Conservation (phyloP, 2,888 invertebrate genomes). For the Antheraea assamensis region DNA sequence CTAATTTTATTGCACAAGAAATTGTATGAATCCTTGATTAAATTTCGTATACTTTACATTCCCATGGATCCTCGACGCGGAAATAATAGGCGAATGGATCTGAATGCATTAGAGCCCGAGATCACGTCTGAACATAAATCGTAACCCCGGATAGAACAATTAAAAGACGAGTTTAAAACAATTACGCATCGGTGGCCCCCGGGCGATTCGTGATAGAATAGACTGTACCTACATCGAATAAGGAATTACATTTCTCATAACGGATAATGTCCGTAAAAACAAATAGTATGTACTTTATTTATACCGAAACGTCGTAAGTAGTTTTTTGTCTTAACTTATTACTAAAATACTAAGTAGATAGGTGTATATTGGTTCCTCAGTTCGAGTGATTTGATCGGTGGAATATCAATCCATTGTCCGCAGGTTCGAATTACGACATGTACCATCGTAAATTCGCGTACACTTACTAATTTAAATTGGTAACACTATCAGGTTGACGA, state of each 20-base stretch:
- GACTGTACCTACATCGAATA: conserved; percentile 35
- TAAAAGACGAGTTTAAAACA: conserved; percentile 82
- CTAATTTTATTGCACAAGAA: conserved; percentile 58
- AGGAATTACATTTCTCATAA: conserved; percentile 35
- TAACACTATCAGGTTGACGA: too few species aligned
- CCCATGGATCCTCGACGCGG: conserved; percentile 72
- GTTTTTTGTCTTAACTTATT: too few species aligned
- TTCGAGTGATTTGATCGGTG: too few species aligned
- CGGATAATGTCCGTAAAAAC: conserved; percentile 25
- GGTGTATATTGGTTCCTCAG: too few species aligned
- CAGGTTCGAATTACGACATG: too few species aligned
- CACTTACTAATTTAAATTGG: too few species aligned
- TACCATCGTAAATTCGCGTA: too few species aligned
- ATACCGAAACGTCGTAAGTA: neutral
- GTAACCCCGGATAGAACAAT: conserved; percentile 79
- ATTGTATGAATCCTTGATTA: conserved; percentile 65
- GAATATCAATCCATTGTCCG: too few species aligned
- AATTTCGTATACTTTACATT: conserved; percentile 70
- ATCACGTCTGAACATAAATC: conserved; percentile 80
- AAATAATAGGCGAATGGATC: conserved; percentile 77
- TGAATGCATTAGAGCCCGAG: conserved; percentile 68
- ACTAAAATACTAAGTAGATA: too few species aligned
- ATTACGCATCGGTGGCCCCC: conserved; percentile 77
- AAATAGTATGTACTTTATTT: neutral
- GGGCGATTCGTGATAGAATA: conserved; percentile 64